These are phyloP conservation scores for Anastatus disparis DNA, from an alignment of 1,140 invertebrate genomes.

Conservation along the genomic window DNA sequence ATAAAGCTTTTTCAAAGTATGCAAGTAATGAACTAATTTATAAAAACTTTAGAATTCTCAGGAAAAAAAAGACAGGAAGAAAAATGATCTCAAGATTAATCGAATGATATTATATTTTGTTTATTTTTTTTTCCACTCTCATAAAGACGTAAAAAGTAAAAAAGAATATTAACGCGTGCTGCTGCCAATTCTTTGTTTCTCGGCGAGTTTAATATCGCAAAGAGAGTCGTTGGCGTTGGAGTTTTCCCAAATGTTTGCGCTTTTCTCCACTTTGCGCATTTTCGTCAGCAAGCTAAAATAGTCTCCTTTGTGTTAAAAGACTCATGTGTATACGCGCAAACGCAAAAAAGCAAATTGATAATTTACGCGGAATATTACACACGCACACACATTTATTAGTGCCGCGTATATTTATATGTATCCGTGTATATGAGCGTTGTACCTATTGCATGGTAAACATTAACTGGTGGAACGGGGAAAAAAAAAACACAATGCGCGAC, in stretches of 20 bases:
- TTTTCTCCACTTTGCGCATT: not conserved
- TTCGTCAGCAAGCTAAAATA: constrained; percentile 21
- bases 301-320: constrained; percentile 17
- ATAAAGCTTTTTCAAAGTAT: too few species aligned
- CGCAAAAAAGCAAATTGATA: too few species aligned
- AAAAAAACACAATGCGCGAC: too few species aligned
- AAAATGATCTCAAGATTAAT: not conserved
- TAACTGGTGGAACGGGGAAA: too few species aligned
- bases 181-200: constrained; percentile 25
- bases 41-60: too few species aligned
- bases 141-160: not conserved
- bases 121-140: too few species aligned
- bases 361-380: not conserved
- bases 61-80: too few species aligned
- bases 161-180: not conserved
- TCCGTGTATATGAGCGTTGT: not conserved
- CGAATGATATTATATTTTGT: too few species aligned
- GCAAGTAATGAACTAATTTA: too few species aligned
- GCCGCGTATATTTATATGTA: not conserved
- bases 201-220: constrained; percentile 17
- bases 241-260: constrained; percentile 10
- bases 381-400: too few species aligned
- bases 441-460: too few species aligned
- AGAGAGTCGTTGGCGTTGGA: constrained; percentile 36
- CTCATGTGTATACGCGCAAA: not conserved